Evolutionary conservation across 1,140 invertebrate species (phyloP).

Genomic region (Helicoverpa zea): DNA sequence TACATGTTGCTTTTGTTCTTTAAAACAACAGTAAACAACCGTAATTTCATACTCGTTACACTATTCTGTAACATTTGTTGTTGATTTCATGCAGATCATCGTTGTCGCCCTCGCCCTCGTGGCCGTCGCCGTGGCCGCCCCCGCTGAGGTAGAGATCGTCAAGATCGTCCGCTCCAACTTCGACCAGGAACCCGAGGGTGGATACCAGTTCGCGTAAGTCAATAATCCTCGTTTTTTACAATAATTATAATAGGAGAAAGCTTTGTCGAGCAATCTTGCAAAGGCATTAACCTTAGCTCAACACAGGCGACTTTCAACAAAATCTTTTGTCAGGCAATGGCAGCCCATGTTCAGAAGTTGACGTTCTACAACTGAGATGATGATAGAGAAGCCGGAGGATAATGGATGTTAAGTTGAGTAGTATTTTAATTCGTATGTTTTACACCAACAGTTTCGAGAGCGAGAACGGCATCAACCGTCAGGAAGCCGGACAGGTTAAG

Average conservation of each 20-base stretch:
- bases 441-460: constrained; percentile 75
- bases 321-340: no score
- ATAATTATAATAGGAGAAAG: neutral
- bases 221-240: neutral
- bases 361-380: no score
- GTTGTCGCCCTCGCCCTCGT: constrained; percentile 76
- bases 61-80: no score
- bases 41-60: no score
- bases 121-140: constrained; percentile 67
- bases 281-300: neutral
- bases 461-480: constrained; percentile 70
- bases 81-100: constrained; percentile 64
- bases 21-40: no score
- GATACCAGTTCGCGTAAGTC: constrained; percentile 72
- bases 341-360: no score
- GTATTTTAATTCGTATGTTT: neutral
- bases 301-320: neutral
- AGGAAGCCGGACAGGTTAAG: constrained; percentile 76
- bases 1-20: no score
- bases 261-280: neutral
- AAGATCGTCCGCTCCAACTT: constrained; percentile 12
- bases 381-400: no score
- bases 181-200: constrained; percentile 69
- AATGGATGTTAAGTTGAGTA: no score
- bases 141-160: constrained; percentile 45